Evolutionary conservation across 2,888 invertebrate species (phyloP).

Genomic region (Drosophila atripex): DNA sequence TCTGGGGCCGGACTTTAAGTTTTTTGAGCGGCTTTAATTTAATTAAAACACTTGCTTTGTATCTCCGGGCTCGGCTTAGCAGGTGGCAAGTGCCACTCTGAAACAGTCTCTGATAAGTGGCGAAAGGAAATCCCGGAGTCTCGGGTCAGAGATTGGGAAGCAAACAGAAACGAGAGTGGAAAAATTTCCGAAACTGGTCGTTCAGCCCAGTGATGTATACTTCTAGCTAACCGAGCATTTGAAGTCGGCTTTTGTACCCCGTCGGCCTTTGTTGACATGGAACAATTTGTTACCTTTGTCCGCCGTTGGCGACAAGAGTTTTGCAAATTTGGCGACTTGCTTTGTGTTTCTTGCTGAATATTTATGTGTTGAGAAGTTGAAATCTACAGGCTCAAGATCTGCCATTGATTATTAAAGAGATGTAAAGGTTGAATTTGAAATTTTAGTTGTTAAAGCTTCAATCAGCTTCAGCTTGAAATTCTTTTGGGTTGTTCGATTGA

Average conservation of each 20-base stretch:
- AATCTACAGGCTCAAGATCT: background rate
- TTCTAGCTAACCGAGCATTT: conserved; percentile 38
- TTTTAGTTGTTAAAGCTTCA: conserved; percentile 11
- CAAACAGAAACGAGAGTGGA: conserved; percentile 22
- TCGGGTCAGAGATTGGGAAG: conserved; percentile 5
- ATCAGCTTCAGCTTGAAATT: conserved; percentile 13
- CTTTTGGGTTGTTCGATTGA: conserved; percentile 12
- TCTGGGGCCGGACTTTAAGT: conserved; percentile 10
- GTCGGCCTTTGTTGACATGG: conserved; percentile 15
- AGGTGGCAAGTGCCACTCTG: conserved; percentile 9
- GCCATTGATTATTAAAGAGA: conserved; percentile 1
- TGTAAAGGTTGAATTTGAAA: background rate
- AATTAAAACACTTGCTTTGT: conserved; percentile 58
- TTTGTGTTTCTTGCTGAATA: conserved; percentile 58
- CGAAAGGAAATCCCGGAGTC: background rate
- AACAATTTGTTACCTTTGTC: conserved; percentile 12
- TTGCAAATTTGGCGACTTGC: conserved; percentile 24
- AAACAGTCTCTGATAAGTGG: conserved; percentile 10
- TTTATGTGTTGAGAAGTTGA: conserved; percentile 38
- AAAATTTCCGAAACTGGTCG: conserved; percentile 27
- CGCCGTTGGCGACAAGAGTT: conserved; percentile 23
- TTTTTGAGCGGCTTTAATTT: conserved; percentile 48
- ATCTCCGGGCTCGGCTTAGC: conserved; percentile 12
- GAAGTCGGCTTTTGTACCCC: conserved; percentile 30
- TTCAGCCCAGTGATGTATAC: conserved; percentile 31